Evolutionary conservation across 2,888 invertebrate genomes (phyloP), one percentile per base, ranked within the genome.

Genomic region (Macaria liturata): DNA sequence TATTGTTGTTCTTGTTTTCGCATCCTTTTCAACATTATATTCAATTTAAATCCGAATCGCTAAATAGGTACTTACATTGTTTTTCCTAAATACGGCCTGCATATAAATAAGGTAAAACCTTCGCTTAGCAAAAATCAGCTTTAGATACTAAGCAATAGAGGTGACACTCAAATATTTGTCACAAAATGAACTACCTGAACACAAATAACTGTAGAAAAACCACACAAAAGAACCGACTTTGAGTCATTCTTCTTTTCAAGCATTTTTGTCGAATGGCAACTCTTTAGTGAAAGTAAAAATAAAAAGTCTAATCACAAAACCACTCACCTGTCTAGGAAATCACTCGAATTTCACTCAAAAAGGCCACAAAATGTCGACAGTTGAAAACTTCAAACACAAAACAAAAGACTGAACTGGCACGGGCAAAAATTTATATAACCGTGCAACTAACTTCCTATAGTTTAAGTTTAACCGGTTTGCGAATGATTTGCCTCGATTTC

Each of bases 341-440:
- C 54, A 57, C 59, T 54, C 48, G 57, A 61, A 64, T 62, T 64
- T 62, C 67, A 64, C 66, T 59, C 57, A 63, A 56, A 53, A 56
- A 58, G 32, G 55, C 9, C 32, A 59, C 55, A 56, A 64, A 59
- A 56, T 20, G 20, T 20, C 20, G 20, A 31, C 37, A 56, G 61
- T 57, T 58, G 61, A 72, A 70, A 71, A 69, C 70, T 70, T 70
- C 66, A 73, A 76, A 78, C 78, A 84, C 76, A 71, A 84, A 84
- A 80, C 83, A 84, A 82, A 83, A 76, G 68, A 9, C 56, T 59
- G 70, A 69, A 76, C 65, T 75, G 32, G 32, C 34, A 32, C 49
- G 32, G 47, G 43, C 49, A 45, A 51, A 59, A 47, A 45, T 86
- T 87, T 86, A 88, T 86, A 78, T 87, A 86, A 88, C 87, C 81